phyloP scores from a whole-genome alignment of 1,140 invertebrate species.

The Rhopalosiphum maidis region DNA sequence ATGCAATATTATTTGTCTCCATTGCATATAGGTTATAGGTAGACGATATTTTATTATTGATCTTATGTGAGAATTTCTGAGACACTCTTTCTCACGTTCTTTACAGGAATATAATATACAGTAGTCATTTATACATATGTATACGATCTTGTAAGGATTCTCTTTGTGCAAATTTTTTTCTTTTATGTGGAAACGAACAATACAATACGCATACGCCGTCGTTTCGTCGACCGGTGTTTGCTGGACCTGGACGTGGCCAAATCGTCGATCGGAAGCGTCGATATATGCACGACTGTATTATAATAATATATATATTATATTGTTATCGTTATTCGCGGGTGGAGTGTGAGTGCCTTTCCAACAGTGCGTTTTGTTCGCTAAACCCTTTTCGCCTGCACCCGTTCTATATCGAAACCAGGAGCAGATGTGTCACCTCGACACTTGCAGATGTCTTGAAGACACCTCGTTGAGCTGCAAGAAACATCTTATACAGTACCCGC shows the following conservation, averaged over 20 bases:
- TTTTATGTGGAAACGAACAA: constrained; percentile 27
- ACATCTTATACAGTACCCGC: background rate
- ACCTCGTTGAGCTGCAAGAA: background rate
- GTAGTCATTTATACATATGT: background rate
- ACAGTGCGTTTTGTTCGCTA: constrained; percentile 21
- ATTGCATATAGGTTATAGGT: background rate
- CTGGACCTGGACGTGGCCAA: background rate
- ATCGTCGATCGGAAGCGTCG: constrained; percentile 26
- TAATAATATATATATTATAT: background rate
- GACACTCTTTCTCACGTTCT: constrained; percentile 10
- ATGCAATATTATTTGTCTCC: background rate
- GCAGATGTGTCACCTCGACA: constrained; percentile 40
- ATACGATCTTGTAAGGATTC: background rate
- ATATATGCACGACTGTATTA: background rate
- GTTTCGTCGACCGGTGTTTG: constrained; percentile 32
- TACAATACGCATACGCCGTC: background rate
- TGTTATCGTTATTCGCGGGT: background rate
- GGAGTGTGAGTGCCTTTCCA: background rate
- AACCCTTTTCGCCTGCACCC: constrained; percentile 54
- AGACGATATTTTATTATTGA: background rate
- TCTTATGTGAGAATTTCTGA: background rate
- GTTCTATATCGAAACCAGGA: constrained; percentile 9
- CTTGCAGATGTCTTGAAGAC: constrained; percentile 53
- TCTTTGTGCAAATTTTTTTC: background rate
- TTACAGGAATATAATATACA: background rate